These are phyloP conservation scores for Melanotaenia boesemani DNA, from an alignment of 2,797 vertebrate genomes.

Conservation along the genomic window DNA sequence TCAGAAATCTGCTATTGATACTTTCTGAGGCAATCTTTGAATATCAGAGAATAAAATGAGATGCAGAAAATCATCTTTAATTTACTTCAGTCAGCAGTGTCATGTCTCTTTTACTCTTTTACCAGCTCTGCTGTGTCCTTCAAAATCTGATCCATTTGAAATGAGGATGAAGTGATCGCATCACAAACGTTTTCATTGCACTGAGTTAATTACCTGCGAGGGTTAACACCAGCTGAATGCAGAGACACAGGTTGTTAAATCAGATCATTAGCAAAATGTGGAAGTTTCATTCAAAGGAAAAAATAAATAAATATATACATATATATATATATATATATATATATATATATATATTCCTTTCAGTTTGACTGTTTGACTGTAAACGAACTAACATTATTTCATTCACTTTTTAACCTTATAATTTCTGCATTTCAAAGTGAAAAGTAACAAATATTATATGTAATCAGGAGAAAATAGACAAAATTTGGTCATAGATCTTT, in stretches of 20 bases:
- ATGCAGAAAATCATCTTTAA: constrained; percentile 64
- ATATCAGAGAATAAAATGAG: constrained; percentile 52
- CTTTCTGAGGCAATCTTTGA: constrained; percentile 66
- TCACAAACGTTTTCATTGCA: constrained; percentile 43
- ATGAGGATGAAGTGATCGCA: constrained; percentile 35
- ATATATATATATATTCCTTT: neutral
- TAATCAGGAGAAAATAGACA: constrained; percentile 4
- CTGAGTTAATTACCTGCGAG: constrained; percentile 62
- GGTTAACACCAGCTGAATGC: constrained; percentile 25
- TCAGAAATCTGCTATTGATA: constrained; percentile 68
- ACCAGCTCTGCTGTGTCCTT: constrained; percentile 58
- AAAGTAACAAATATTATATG: neutral
- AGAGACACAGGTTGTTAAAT: constrained; percentile 27
- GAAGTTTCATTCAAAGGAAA: constrained; percentile 22
- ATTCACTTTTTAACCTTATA: neutral
- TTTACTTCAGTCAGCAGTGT: constrained; percentile 61
- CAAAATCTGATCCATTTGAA: constrained; percentile 48
- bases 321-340: too few relatives aligned
- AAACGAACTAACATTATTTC: constrained; percentile 14
- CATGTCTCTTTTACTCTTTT: constrained; percentile 41
- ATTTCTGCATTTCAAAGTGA: neutral
- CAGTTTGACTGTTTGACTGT: neutral
- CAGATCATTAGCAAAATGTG: constrained; percentile 32
- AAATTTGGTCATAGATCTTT: constrained; percentile 13
- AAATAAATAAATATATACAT: too few relatives aligned